Conservation (phyloP, 2,797 vertebrate species). For the Bucorvus abyssinicus region DNA sequence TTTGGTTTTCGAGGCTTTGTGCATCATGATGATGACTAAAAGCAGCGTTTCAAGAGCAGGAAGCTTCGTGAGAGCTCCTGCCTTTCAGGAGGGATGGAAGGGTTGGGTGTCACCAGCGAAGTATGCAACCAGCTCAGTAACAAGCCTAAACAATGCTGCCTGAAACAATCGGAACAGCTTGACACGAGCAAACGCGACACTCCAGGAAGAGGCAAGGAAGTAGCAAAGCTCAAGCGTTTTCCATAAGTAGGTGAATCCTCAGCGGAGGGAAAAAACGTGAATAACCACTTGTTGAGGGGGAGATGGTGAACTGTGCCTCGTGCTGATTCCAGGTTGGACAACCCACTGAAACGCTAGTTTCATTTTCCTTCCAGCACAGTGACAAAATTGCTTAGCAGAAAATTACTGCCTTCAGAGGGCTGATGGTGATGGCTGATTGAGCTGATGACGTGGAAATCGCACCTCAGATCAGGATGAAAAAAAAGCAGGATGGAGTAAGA, state of each 20-base stretch:
- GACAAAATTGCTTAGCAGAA: conserved; percentile 55
- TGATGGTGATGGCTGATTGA: conserved; percentile 4
- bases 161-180: not conserved
- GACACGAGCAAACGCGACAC: not conserved
- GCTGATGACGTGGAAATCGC: conserved; percentile 19
- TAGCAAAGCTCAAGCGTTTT: not conserved
- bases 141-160: not conserved
- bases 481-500: not conserved
- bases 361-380: conserved; percentile 2
- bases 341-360: conserved; percentile 1
- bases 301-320: not conserved
- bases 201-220: not conserved
- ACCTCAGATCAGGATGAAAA: conserved; percentile 13
- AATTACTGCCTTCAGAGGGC: conserved; percentile 12
- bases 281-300: not conserved
- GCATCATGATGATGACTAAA: not conserved
- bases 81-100: not conserved
- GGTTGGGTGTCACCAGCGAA: not conserved
- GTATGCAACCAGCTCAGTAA: not conserved
- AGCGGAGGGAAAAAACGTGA: not conserved
- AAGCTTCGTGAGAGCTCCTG: not conserved
- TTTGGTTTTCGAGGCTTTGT: not conserved
- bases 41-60: not conserved
- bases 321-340: not conserved
- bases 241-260: not conserved